Percentiles rank a stretch among this genome's conserved stretches.
Evolutionary conservation across 2,113 vertebrate species (phyloP).

Genomic region (Anolis sagrei): DNA sequence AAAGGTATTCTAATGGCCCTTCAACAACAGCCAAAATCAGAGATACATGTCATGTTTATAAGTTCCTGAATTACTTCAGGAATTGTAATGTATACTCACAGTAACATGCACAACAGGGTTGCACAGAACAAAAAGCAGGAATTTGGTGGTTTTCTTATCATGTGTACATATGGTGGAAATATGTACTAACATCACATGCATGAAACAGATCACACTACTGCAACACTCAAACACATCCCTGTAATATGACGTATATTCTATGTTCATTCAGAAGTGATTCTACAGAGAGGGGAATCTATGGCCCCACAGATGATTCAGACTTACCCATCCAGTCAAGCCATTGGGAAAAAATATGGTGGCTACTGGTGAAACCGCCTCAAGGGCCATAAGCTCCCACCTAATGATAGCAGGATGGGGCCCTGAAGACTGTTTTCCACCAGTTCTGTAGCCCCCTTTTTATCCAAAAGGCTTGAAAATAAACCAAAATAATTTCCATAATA

Average conservation of each 20-base stretch:
- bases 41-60: background rate
- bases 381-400: too few species aligned
- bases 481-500: conserved; percentile 24
- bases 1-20: background rate
- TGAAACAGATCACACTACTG: background rate
- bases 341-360: too few species aligned
- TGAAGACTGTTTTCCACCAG: background rate
- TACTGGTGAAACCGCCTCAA: too few species aligned
- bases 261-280: background rate
- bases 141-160: background rate
- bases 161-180: background rate
- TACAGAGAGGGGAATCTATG: too few species aligned
- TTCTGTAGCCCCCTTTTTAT: background rate
- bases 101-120: background rate
- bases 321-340: too few species aligned
- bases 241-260: too few species aligned
- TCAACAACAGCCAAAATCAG: background rate
- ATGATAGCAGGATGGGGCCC: background rate
- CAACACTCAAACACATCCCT: background rate
- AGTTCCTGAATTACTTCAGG: background rate
- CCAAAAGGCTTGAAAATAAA: conserved; percentile 26
- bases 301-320: too few species aligned
- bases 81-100: background rate
- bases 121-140: background rate
- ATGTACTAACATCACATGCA: background rate